These are phyloP conservation scores for Phocoena sinus DNA, from an alignment of 2,113 vertebrate species.

Conservation along the genomic window DNA sequence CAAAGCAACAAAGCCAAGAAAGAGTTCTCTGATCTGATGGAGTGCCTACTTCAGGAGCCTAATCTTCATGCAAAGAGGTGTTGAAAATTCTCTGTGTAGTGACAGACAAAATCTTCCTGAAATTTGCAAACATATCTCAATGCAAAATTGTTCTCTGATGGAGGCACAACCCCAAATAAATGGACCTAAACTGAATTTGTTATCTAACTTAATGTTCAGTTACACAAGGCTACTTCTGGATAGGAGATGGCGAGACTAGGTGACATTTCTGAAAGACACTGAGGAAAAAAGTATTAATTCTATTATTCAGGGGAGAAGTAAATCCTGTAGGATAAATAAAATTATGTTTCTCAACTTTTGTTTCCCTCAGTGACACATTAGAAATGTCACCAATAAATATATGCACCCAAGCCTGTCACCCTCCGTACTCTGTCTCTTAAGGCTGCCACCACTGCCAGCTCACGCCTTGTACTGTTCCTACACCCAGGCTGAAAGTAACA, in stretches of 20 bases:
- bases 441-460: background rate
- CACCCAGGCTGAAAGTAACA: background rate
- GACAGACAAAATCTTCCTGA: background rate
- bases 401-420: background rate
- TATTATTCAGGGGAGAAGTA: background rate
- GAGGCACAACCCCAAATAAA: background rate
- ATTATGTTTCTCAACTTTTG: background rate
- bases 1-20: background rate
- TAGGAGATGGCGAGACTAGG: background rate
- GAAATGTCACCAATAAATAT: background rate
- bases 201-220: background rate
- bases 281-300: background rate
- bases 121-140: background rate
- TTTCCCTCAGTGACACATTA: background rate
- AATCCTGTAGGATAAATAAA: background rate
- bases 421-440: background rate
- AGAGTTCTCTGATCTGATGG: background rate
- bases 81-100: background rate
- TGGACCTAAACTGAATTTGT: background rate
- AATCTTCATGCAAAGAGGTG: background rate
- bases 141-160: background rate
- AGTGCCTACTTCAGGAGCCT: background rate
- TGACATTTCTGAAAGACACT: background rate
- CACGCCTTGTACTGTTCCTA: background rate
- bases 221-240: background rate